phyloP scores from a whole-genome alignment of 2,113 vertebrate species.

The Trogon melanurus region DNA sequence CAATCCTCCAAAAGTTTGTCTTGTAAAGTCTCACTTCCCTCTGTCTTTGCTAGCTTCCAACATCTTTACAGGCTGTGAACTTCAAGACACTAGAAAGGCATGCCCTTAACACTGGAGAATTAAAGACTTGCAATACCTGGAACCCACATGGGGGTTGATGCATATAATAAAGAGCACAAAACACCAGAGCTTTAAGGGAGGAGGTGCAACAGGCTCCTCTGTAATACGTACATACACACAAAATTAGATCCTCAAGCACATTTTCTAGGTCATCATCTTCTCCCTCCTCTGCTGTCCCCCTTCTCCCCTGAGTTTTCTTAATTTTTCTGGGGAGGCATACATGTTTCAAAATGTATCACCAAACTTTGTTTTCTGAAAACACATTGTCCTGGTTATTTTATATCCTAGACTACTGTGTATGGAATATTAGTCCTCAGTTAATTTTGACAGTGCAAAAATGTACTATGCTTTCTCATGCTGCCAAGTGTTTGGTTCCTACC shows the following conservation, averaged over 20 bases:
- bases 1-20: not conserved
- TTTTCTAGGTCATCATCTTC: constrained; percentile 50
- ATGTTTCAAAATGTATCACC: not conserved
- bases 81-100: not conserved
- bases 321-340: constrained; percentile 20
- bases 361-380: not conserved
- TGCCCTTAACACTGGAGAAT: not conserved
- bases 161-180: constrained; percentile 26
- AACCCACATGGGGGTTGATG: not conserved
- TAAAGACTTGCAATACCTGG: not conserved
- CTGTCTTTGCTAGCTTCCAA: not conserved
- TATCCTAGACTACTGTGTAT: not conserved
- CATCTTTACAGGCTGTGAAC: not conserved
- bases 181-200: constrained; percentile 2
- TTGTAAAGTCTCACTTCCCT: not conserved
- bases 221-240: not conserved
- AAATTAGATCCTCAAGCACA: constrained; percentile 8
- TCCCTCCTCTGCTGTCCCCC: constrained; percentile 1
- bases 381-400: not conserved
- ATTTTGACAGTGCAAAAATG: not conserved
- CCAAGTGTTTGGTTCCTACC: not conserved
- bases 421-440: not conserved
- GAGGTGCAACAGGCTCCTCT: not conserved
- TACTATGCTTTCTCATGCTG: not conserved
- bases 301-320: constrained; percentile 21